These are phyloP conservation scores for Halictus quadricinctus DNA, from an alignment of 2,888 invertebrate genomes.

Conservation along the genomic window DNA sequence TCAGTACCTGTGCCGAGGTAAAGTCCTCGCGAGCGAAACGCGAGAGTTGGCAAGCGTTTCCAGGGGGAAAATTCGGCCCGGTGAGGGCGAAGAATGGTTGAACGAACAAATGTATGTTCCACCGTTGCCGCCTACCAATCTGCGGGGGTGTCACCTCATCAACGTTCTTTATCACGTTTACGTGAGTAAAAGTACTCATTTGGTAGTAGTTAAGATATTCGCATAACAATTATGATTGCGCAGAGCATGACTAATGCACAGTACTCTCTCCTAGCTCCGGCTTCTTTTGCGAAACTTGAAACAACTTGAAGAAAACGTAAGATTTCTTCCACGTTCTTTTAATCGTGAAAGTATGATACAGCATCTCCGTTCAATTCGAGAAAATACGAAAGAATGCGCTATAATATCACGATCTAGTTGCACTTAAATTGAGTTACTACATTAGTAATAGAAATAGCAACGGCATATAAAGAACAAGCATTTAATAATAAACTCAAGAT, in stretches of 20 bases:
- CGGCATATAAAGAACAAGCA: neutral
- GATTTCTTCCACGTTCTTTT: conserved; percentile 2
- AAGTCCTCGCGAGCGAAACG: conserved; percentile 93
- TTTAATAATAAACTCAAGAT: neutral
- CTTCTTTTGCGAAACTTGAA: conserved; percentile 1
- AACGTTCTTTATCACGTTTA: conserved; percentile 96
- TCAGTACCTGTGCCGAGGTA: conserved; percentile 93
- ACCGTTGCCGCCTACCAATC: conserved; percentile 96
- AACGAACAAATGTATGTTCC: conserved; percentile 96
- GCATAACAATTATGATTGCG: conserved; percentile 23
- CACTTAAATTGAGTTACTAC: neutral
- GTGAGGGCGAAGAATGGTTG: conserved; percentile 92
- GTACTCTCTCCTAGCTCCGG: neutral
- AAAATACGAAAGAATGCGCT: neutral
- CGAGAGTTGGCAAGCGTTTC: conserved; percentile 91
- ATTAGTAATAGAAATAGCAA: neutral
- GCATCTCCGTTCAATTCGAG: neutral
- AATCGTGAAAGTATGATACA: neutral
- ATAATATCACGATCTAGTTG: neutral
- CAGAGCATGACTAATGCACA: conserved; percentile 22
- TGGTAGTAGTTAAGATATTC: neutral
- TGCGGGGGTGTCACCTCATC: conserved; percentile 96
- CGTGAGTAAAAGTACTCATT: conserved; percentile 85
- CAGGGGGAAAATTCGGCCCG: conserved; percentile 91
- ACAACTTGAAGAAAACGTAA: neutral